Conservation (phyloP, 2,797 vertebrate species). For the Thalassophryne amazonica region DNA sequence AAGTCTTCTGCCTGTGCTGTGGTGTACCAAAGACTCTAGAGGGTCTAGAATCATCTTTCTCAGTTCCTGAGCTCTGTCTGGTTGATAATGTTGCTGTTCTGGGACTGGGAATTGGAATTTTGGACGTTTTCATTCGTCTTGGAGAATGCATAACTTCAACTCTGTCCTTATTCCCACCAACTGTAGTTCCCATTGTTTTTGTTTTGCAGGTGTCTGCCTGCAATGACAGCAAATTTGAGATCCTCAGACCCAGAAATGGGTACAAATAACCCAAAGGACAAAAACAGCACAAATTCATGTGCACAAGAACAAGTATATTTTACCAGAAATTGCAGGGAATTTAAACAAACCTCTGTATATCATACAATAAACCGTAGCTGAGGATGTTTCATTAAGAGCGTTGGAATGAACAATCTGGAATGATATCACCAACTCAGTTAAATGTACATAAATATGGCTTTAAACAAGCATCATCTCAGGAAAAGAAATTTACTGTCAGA, state of each 20-base stretch:
- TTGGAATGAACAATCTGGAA: too few species aligned
- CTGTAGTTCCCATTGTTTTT: slow-evolving; percentile 1
- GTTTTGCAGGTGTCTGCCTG: slow-evolving; percentile 52
- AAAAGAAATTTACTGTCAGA: too few species aligned
- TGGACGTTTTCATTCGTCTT: slow-evolving; percentile 25
- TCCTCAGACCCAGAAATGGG: background rate
- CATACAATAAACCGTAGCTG: too few species aligned
- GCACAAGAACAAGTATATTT: too few species aligned
- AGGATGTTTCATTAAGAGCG: too few species aligned
- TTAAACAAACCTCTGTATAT: too few species aligned
- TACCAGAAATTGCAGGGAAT: too few species aligned
- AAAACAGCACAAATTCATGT: too few species aligned
- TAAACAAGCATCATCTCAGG: too few species aligned
- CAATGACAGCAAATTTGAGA: slow-evolving; percentile 31
- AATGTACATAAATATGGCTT: too few species aligned
- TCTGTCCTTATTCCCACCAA: slow-evolving; percentile 44
- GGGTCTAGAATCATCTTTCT: slow-evolving; percentile 30
- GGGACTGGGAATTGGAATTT: slow-evolving; percentile 42
- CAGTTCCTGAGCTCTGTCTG: slow-evolving; percentile 35
- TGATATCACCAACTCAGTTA: too few species aligned
- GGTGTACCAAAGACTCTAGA: slow-evolving; percentile 11
- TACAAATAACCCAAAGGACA: too few species aligned
- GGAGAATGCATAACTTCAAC: slow-evolving; percentile 29
- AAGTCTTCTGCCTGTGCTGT: slow-evolving; percentile 33
- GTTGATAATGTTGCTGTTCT: slow-evolving; percentile 35